phyloP scores from a whole-genome alignment of 2,113 vertebrate species.

The Gymnorhina tibicen region DNA sequence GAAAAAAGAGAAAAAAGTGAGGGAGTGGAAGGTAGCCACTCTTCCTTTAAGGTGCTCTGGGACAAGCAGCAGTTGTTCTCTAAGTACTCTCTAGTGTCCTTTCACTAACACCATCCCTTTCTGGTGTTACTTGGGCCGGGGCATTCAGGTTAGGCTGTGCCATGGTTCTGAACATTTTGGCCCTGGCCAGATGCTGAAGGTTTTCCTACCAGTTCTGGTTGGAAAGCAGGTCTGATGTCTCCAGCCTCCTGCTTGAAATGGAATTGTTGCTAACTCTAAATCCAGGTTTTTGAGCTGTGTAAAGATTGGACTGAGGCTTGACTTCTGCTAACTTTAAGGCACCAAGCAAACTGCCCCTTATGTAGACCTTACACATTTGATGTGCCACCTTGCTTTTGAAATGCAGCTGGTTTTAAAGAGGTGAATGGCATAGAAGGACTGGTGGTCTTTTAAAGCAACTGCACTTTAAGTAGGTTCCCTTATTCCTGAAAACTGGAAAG shows the following conservation, averaged over 20 bases:
- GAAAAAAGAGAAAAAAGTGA: neutral
- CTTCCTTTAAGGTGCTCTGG: neutral
- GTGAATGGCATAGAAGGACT: neutral
- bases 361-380: rapidly evolving
- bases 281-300: neutral
- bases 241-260: neutral
- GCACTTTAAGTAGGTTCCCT: neutral
- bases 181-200: neutral
- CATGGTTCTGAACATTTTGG: neutral
- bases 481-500: neutral
- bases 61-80: neutral
- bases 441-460: neutral
- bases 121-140: neutral
- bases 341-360: rapidly evolving
- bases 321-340: neutral
- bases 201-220: neutral
- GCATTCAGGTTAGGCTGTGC: neutral
- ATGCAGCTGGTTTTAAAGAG: neutral
- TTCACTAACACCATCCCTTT: neutral
- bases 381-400: neutral
- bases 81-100: neutral
- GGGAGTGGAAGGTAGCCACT: neutral
- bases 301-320: neutral
- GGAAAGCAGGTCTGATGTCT: neutral
- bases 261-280: neutral